Base-by-base conservation (phyloP, 2,113 vertebrate genomes). In the Argyrosomus japonicus region DNA sequence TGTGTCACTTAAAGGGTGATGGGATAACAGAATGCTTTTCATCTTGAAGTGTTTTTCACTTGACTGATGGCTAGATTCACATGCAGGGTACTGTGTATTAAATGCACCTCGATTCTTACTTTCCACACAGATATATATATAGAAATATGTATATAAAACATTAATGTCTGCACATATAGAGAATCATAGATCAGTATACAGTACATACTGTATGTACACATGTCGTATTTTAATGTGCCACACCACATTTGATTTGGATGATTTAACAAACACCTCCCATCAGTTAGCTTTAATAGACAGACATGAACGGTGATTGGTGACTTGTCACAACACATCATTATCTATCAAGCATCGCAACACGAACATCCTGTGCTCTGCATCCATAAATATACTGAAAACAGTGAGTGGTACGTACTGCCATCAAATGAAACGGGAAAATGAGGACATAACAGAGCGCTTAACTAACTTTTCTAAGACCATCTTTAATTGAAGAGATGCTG, bases 401-500 rank as follows among this genome's bases (percentile, higher is more conserved):
- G 7, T 61, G 62, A 85, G 27, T 27, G 62, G 32, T 23, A 58
- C 61, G 17, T 13, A 18, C 48, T 51, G 36, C 23, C 17, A 73
- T 6, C 21, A 58, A 36, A 36, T 53, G 12, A 68, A 40, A 21
- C 14, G 9, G 8, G 25, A 61, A 70, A 82, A 77, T 1, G 2
- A 61, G 25, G 32, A 27, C 74, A 71, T 29, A 75, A 57, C 15
- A 7, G 32, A 71, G 56, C 4, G 3, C 54, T 57, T 64, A 64
- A 77, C 40, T 27, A 69, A 77, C 43, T 72, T 90, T 78, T 70
- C 43, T 18, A 15, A 45, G 45, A 71, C 14, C 23, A 74, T 75
- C 17, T 68, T 82, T 60, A 71, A 84, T 75, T 71, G 53, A 85
- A 75, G 74, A 75, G 63, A 3, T 74, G 45, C 7, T 80, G 32